These are phyloP conservation scores for Parauchenoglanis punctatus DNA, from an alignment of 2,797 vertebrate species.

Conservation along the genomic window DNA sequence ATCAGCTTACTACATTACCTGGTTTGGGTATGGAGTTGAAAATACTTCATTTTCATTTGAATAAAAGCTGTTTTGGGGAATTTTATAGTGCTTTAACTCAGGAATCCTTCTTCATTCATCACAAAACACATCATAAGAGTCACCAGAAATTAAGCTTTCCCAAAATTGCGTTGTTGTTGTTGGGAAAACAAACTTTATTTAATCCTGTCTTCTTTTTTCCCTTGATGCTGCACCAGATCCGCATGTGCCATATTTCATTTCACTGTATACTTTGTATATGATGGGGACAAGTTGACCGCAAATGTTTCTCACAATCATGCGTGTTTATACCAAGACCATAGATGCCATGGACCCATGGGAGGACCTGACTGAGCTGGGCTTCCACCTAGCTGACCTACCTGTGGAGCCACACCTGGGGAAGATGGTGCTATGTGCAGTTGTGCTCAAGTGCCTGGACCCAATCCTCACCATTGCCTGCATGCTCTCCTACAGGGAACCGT, in stretches of 20 bases:
- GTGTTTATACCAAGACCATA: conserved; percentile 75
- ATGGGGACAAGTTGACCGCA: not conserved
- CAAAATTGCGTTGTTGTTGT: not conserved
- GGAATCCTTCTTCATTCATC: not conserved
- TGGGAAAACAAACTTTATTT: no score
- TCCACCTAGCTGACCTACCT: conserved; percentile 89
- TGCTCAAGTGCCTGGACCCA: conserved; percentile 93
- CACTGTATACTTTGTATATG: not conserved
- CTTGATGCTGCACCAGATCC: not conserved
- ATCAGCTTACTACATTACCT: not conserved
- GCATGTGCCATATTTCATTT: not conserved
- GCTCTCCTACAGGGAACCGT: conserved; percentile 90
- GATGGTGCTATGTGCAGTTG: conserved; percentile 92
- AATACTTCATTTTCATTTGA: not conserved
- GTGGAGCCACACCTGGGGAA: conserved; percentile 95
- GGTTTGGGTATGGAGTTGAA: not conserved
- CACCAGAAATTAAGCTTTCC: not conserved
- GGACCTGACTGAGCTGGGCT: conserved; percentile 91
- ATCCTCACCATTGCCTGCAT: conserved; percentile 94
- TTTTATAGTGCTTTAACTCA: not conserved
- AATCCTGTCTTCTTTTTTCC: not conserved
- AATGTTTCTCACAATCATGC: not conserved
- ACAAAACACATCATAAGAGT: not conserved
- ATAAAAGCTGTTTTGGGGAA: not conserved
- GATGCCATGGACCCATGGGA: conserved; percentile 92